Conservation (phyloP, 1,140 invertebrate species). For the Colletes latitarsis region DNA sequence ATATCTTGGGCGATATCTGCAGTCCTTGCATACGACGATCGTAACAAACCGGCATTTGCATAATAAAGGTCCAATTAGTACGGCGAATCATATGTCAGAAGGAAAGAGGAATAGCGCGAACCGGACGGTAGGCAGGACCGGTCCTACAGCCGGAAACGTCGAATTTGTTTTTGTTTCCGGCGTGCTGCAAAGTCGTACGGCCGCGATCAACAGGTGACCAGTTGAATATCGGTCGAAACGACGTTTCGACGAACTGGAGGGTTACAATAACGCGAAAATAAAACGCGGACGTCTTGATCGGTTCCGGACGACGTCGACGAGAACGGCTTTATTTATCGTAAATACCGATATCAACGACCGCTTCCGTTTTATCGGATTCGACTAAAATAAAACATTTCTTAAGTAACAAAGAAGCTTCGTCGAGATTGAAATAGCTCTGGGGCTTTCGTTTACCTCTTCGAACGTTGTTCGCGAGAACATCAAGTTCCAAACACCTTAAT, state of each 20-base stretch:
- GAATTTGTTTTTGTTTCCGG: conserved; percentile 63
- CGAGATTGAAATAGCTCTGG: no score
- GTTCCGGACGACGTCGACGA: background rate
- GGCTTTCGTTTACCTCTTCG: no score
- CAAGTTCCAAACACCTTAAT: no score
- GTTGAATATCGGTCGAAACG: conserved; percentile 57
- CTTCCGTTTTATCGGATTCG: no score
- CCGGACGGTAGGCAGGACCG: conserved; percentile 1
- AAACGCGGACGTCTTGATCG: background rate
- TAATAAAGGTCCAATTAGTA: conserved; percentile 43
- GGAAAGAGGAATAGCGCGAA: conserved; percentile 20
- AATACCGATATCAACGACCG: no score
- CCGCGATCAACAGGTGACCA: conserved; percentile 64
- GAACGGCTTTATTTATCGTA: background rate
- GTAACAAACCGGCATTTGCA: conserved; percentile 15
- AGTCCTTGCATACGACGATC: background rate
- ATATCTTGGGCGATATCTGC: background rate
- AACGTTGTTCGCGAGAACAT: no score
- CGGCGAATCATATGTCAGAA: conserved; percentile 21
- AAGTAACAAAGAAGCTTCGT: no score
- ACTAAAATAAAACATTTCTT: no score
- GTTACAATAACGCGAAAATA: conserved; percentile 13
- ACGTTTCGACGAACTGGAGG: conserved; percentile 35
- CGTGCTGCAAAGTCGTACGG: conserved; percentile 33
- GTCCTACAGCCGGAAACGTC: conserved; percentile 48